These are phyloP conservation scores for Entomobrya proxima DNA, from an alignment of 2,888 invertebrate species.

Conservation along the genomic window DNA sequence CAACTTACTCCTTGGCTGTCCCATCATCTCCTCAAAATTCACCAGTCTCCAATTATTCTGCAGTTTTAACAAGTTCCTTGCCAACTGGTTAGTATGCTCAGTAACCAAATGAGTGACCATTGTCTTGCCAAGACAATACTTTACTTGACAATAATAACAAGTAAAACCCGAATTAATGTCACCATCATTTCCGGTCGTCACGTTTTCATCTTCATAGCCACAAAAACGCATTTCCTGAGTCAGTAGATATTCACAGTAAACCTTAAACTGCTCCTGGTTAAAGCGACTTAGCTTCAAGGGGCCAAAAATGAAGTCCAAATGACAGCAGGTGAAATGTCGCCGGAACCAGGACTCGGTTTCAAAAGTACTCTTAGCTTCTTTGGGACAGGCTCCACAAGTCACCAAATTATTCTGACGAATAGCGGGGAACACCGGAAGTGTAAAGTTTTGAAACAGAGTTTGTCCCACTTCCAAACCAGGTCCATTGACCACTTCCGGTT, in stretches of 20 bases:
- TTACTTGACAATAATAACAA: not conserved
- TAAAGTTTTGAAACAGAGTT: too few relatives aligned
- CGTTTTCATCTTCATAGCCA: not conserved
- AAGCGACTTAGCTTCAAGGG: not conserved
- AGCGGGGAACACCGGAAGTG: too few relatives aligned
- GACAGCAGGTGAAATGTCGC: slow-evolving; percentile 23
- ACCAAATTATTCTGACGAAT: slow-evolving; percentile 25
- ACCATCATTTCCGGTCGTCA: not conserved
- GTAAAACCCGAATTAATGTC: not conserved
- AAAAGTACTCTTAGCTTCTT: not conserved
- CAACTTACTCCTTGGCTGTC: too few relatives aligned
- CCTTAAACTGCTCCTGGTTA: not conserved
- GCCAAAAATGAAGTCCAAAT: not conserved
- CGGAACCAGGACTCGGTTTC: not conserved
- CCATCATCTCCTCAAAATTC: too few relatives aligned
- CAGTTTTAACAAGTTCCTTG: too few relatives aligned
- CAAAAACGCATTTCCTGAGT: not conserved
- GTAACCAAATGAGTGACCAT: too few relatives aligned
- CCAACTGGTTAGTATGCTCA: too few relatives aligned
- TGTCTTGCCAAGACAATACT: too few relatives aligned
- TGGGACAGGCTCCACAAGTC: not conserved
- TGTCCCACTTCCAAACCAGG: too few relatives aligned
- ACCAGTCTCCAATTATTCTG: too few relatives aligned
- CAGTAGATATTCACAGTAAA: not conserved
- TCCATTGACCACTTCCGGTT: too few relatives aligned